A percentile compares a stretch with the other conserved stretches of the same genome.
These are phyloP conservation scores for Spodoptera picta DNA, from an alignment of 2,888 invertebrate species.

Conservation along the genomic window DNA sequence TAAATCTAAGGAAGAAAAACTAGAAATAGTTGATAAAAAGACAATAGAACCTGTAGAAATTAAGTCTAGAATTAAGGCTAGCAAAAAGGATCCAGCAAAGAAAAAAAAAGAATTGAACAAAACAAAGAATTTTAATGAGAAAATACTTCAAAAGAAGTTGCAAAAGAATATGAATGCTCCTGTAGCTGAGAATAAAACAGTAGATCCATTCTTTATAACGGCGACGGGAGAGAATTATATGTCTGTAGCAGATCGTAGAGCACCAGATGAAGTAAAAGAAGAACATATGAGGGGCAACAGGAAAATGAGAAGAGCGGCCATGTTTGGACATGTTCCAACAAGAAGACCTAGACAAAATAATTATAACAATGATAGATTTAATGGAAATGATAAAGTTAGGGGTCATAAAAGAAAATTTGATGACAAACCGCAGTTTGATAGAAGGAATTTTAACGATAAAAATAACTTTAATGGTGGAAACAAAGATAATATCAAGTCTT, in stretches of 20 bases:
- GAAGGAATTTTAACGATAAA: slow-evolving; percentile 38
- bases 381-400: slow-evolving; percentile 53
- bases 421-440: slow-evolving; percentile 33
- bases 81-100: slow-evolving; percentile 64
- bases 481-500: slow-evolving; percentile 39
- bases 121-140: slow-evolving; percentile 79
- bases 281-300: slow-evolving; percentile 81
- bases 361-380: slow-evolving; percentile 46
- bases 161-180: slow-evolving; percentile 66
- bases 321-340: slow-evolving; percentile 82
- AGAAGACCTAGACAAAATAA: slow-evolving; percentile 66
- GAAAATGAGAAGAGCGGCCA: slow-evolving; percentile 79
- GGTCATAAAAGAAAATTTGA: slow-evolving; percentile 38
- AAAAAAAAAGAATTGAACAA: slow-evolving; percentile 75
- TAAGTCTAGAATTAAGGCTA: slow-evolving; percentile 6
- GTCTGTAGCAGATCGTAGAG: slow-evolving; percentile 81
- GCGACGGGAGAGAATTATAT: slow-evolving; percentile 82
- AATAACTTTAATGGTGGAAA: slow-evolving; percentile 25
- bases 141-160: slow-evolving; percentile 73
- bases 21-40: neutral
- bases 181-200: slow-evolving; percentile 68
- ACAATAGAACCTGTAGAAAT: slow-evolving; percentile 13
- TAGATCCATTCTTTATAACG: slow-evolving; percentile 85
- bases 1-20: slow-evolving; percentile 9
- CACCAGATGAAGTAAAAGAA: slow-evolving; percentile 83